Conservation (phyloP, 2,888 invertebrate genomes). For the Anoncus sp. region DNA sequence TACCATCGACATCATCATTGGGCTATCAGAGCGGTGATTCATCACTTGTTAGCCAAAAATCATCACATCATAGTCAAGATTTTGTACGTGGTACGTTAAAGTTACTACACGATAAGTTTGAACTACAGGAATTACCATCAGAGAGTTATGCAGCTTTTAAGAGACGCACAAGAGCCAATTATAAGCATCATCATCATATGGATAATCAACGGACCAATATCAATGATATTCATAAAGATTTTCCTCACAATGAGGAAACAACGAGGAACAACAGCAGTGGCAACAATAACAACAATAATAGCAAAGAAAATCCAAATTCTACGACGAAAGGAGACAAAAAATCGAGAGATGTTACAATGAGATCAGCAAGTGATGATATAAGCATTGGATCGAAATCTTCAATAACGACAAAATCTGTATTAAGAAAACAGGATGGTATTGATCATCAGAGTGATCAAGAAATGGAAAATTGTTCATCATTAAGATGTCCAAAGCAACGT, state of each 20-base stretch:
- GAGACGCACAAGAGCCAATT: slow-evolving; percentile 72
- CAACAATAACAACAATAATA: slow-evolving; percentile 5
- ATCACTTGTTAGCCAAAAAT: slow-evolving; percentile 59
- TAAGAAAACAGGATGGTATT: slow-evolving; percentile 78
- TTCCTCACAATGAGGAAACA: slow-evolving; percentile 3
- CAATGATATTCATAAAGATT: slow-evolving; percentile 1
- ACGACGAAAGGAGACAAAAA: background rate
- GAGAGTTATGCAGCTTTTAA: slow-evolving; percentile 80
- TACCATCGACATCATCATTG: slow-evolving; percentile 65
- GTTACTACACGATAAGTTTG: slow-evolving; percentile 77
- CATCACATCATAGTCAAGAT: slow-evolving; percentile 60
- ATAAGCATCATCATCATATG: slow-evolving; percentile 53
- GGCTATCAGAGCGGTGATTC: slow-evolving; percentile 67
- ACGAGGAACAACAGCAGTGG: slow-evolving; percentile 14
- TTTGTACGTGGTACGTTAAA: slow-evolving; percentile 74
- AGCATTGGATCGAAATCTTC: slow-evolving; percentile 47
- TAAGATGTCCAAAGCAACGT: slow-evolving; percentile 71
- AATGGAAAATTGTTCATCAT: slow-evolving; percentile 67
- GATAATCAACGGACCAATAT: slow-evolving; percentile 47
- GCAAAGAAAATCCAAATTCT: slow-evolving; percentile 15
- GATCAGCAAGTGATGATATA: slow-evolving; percentile 41
- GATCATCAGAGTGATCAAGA: slow-evolving; percentile 77
- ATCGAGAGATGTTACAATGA: slow-evolving; percentile 21
- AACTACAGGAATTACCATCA: slow-evolving; percentile 74
- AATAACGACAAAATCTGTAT: slow-evolving; percentile 73